These are phyloP conservation scores for Orthosia incerta DNA, from an alignment of 2,888 invertebrate genomes.

Conservation along the genomic window DNA sequence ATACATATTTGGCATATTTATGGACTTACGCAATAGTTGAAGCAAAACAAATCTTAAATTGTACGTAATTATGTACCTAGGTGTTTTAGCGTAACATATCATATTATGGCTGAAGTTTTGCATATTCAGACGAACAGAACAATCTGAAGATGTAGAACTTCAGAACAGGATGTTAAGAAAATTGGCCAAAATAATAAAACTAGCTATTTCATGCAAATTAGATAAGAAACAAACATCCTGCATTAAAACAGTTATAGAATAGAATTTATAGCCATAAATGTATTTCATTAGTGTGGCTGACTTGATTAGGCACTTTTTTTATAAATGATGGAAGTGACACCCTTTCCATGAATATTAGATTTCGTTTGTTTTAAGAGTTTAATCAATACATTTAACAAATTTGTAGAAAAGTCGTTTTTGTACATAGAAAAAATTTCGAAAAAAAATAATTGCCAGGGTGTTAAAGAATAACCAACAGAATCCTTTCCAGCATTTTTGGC, in stretches of 20 bases:
- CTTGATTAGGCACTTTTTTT: slow-evolving; percentile 10
- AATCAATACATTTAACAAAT: too few species aligned
- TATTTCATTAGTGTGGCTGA: background rate
- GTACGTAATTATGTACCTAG: slow-evolving; percentile 38
- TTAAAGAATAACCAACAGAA: too few species aligned
- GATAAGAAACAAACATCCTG: slow-evolving; percentile 30
- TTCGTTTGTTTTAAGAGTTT: background rate
- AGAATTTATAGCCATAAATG: slow-evolving; percentile 16
- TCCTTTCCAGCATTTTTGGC: too few species aligned
- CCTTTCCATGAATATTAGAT: background rate
- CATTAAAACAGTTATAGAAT: slow-evolving; percentile 18
- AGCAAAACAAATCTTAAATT: slow-evolving; percentile 58
- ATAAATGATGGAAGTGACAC: background rate
- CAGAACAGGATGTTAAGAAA: slow-evolving; percentile 26
- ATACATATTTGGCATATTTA: slow-evolving; percentile 55
- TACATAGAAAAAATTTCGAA: too few species aligned
- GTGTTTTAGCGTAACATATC: slow-evolving; percentile 21
- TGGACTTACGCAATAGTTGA: slow-evolving; percentile 48
- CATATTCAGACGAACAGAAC: slow-evolving; percentile 6
- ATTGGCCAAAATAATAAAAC: slow-evolving; percentile 3
- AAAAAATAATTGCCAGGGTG: too few species aligned
- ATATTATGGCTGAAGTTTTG: slow-evolving; percentile 16
- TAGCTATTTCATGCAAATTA: slow-evolving; percentile 17
- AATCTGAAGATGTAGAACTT: background rate
- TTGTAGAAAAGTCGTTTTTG: too few species aligned